Conservation (phyloP, 2,113 vertebrate genomes). For the Hiodon tergisus region DNA sequence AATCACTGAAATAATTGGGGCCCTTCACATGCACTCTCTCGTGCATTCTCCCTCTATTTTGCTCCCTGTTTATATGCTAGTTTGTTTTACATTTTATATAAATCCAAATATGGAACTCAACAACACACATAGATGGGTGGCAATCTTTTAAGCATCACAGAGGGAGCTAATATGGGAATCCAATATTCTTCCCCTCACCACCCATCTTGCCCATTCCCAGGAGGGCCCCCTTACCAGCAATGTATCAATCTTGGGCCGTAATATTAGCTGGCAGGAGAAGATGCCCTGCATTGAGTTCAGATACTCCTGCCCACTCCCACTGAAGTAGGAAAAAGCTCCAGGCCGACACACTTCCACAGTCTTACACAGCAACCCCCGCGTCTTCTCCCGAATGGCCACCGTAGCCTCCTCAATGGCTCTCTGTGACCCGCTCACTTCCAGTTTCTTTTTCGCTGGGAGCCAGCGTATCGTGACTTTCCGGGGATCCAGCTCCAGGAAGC, state of each 20-base stretch:
- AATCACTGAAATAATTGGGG: no score
- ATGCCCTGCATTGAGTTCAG: not conserved
- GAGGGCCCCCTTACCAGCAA: conserved; percentile 2
- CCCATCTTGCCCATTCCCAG: not conserved
- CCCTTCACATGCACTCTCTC: no score
- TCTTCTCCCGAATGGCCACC: not conserved
- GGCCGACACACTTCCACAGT: conserved; percentile 11
- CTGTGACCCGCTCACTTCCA: not conserved
- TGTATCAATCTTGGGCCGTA: not conserved
- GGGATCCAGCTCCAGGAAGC: not conserved
- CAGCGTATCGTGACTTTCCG: not conserved
- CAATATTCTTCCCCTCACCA: not conserved
- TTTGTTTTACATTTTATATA: no score
- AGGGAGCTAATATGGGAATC: no score
- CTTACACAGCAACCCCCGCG: not conserved
- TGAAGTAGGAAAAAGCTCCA: conserved; percentile 12
- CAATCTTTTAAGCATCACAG: no score
- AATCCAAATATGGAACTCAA: no score
- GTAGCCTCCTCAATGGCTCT: not conserved
- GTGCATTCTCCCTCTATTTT: no score
- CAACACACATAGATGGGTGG: no score
- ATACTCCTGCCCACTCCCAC: not conserved
- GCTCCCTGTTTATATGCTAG: no score
- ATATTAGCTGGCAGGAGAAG: not conserved
- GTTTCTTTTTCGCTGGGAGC: not conserved